Percentiles rank a stretch among this genome's conserved stretches.
Conservation (phyloP, 2,888 invertebrate species). For the Cephalotes varians region DNA sequence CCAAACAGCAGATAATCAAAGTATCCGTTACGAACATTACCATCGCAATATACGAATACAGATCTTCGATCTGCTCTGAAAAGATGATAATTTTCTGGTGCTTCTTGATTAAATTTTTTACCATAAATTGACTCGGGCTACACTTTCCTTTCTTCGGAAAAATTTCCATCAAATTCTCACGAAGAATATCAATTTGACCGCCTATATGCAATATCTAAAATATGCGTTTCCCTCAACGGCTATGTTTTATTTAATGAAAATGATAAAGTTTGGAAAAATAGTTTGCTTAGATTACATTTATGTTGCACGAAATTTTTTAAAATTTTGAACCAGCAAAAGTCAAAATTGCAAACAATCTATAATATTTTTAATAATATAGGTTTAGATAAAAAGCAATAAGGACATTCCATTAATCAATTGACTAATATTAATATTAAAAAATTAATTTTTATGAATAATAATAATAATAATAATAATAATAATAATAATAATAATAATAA, state of each 20-base stretch:
- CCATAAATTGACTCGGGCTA: background rate
- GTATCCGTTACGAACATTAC: constrained; percentile 58
- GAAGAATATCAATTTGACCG: constrained; percentile 48
- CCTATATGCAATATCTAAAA: constrained; percentile 46
- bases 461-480: too few relatives aligned
- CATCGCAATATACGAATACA: constrained; percentile 53
- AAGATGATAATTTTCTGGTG: constrained; percentile 30
- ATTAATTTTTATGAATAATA: background rate
- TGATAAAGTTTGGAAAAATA: background rate
- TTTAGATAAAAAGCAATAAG: too few relatives aligned
- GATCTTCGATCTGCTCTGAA: constrained; percentile 18
- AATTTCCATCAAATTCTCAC: constrained; percentile 5
- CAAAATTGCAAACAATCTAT: too few relatives aligned
- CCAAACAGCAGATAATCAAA: constrained; percentile 61
- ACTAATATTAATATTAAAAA: background rate
- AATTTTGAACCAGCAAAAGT: too few relatives aligned
- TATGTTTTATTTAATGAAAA: background rate
- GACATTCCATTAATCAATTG: background rate
- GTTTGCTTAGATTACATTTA: background rate
- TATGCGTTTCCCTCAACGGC: background rate
- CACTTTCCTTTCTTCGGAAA: background rate
- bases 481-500: too few relatives aligned
- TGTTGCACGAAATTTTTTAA: too few relatives aligned
- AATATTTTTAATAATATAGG: too few relatives aligned
- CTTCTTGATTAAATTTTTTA: background rate